Evolutionary conservation across 2,797 vertebrate genomes (phyloP).

Genomic region (Tapirus indicus): DNA sequence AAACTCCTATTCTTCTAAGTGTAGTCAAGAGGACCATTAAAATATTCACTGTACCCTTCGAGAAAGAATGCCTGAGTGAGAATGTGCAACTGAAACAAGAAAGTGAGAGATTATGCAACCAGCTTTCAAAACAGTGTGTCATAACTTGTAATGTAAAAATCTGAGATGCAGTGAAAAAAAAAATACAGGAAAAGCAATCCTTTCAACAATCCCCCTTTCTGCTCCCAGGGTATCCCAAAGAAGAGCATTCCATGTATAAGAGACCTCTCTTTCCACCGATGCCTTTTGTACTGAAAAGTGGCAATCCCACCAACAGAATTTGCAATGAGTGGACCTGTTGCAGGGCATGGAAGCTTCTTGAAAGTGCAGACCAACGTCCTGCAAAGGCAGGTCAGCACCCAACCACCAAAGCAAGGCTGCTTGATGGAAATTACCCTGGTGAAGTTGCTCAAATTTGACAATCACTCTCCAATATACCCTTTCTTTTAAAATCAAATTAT

Average conservation of each 20-base stretch:
- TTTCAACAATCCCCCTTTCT: neutral
- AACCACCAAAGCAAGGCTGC: no score
- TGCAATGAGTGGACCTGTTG: fast-evolving
- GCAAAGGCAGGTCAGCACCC: neutral
- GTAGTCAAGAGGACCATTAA: neutral
- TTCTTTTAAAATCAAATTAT: neutral
- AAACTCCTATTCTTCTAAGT: neutral
- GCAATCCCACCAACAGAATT: fast-evolving
- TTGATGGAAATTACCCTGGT: neutral
- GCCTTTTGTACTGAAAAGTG: neutral
- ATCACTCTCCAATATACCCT: neutral
- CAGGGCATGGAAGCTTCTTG: neutral
- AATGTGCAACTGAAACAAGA: neutral
- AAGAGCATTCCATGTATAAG: neutral
- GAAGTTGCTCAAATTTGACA: neutral
- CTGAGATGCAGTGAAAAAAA: neutral
- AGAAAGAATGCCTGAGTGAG: neutral
- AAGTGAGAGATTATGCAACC: neutral
- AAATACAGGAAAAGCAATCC: neutral
- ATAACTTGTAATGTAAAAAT: neutral
- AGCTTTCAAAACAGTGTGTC: neutral
- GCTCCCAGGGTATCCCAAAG: neutral
- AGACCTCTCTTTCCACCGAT: neutral
- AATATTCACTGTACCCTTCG: neutral
- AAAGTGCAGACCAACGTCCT: fast-evolving